phyloP scores from a whole-genome alignment of 2,113 vertebrate species.

The Ornithorhynchus anatinus region DNA sequence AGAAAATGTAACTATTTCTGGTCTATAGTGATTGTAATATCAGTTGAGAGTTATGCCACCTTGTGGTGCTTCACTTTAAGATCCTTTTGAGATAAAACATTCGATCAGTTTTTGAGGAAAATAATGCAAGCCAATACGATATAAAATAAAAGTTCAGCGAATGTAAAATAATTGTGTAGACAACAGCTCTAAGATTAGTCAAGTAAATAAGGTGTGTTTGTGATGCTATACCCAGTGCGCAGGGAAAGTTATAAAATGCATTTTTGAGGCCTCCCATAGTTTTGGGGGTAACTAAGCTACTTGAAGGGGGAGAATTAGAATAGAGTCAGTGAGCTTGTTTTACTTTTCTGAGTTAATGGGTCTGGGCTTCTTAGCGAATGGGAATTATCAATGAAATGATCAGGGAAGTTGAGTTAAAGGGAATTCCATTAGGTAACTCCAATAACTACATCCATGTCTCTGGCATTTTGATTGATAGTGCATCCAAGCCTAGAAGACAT shows the following conservation, averaged over 20 bases:
- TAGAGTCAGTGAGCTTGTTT: not conserved
- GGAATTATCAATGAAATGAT: no score
- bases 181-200: no score
- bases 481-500: constrained; percentile 58
- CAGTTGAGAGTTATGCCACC: constrained; percentile 35
- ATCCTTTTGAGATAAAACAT: not conserved
- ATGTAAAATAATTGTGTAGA: no score
- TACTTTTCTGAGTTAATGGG: no score
- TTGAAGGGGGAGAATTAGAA: not conserved
- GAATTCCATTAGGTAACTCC: not conserved
- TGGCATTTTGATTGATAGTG: constrained; percentile 29
- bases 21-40: not conserved
- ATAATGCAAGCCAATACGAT: no score
- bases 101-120: constrained; percentile 11
- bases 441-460: constrained; percentile 6
- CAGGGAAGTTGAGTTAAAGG: not conserved
- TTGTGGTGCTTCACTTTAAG: constrained; percentile 38
- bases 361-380: no score
- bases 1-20: not conserved
- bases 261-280: no score
- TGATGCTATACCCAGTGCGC: no score
- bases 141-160: no score
- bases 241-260: no score
- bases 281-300: not conserved
- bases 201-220: no score